A percentile compares a stretch with the other conserved stretches of the same genome.
These are phyloP conservation scores for Centropristis striata DNA, from an alignment of 2,113 vertebrate genomes.

Conservation along the genomic window DNA sequence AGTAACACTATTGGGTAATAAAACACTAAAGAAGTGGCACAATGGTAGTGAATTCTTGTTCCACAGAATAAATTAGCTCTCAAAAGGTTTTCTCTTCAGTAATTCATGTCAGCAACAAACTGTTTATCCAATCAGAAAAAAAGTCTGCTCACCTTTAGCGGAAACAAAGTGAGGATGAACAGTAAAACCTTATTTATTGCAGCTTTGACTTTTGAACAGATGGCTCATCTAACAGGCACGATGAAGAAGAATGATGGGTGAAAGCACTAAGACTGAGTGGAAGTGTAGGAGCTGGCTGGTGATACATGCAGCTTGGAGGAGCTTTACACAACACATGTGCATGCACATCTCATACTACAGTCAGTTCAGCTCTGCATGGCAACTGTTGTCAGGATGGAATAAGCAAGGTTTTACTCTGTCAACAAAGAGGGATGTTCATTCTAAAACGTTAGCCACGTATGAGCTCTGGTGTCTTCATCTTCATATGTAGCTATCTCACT, in stretches of 20 bases:
- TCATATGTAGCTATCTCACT: background rate
- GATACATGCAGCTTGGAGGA: conserved; percentile 25
- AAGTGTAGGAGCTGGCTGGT: conserved; percentile 7
- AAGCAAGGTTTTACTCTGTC: conserved; percentile 36
- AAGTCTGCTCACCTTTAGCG: conserved; percentile 31
- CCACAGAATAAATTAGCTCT: background rate
- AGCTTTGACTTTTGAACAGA: conserved; percentile 44
- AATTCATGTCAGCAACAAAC: conserved; percentile 33
- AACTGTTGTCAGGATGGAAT: conserved; percentile 26
- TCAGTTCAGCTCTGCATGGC: conserved; percentile 7
- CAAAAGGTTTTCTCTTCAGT: conserved; percentile 11
- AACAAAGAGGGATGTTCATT: background rate
- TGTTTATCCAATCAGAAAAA: conserved; percentile 38
- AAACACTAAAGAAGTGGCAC: conserved; percentile 13
- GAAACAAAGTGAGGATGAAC: conserved; percentile 33
- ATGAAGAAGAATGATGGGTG: conserved; percentile 21
- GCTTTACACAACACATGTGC: conserved; percentile 7
- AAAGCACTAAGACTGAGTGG: conserved; percentile 11
- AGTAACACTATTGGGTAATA: conserved; percentile 21
- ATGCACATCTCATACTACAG: conserved; percentile 11
- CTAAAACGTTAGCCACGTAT: background rate
- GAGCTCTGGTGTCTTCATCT: background rate
- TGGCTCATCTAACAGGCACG: conserved; percentile 40
- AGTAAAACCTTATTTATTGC: conserved; percentile 58
- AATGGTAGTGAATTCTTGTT: conserved; percentile 18